Conservation (phyloP, 2,113 vertebrate species). For the Lycaon pictus region DNA sequence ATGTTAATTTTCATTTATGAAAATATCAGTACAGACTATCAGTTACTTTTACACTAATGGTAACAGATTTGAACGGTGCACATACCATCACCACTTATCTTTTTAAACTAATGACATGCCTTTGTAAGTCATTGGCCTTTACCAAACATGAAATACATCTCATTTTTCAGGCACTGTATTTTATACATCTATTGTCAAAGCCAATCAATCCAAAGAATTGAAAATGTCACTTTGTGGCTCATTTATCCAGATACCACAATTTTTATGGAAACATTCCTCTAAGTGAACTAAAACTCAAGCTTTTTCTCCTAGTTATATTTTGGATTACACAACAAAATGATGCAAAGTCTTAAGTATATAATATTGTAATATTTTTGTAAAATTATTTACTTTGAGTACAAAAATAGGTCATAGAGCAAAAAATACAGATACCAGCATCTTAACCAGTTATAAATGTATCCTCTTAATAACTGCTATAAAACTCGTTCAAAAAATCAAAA, state of each 20-base stretch:
- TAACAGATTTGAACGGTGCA: neutral
- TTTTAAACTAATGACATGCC: slow-evolving; percentile 11
- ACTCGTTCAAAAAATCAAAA: neutral
- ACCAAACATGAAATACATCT: neutral
- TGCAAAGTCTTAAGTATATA: neutral
- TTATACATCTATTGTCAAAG: neutral
- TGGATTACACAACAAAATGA: slow-evolving; percentile 33
- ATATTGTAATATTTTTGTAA: neutral
- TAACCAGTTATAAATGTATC: neutral
- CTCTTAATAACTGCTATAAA: neutral
- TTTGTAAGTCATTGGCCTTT: neutral
- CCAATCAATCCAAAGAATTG: neutral
- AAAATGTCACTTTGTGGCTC: neutral
- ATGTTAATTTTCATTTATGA: neutral
- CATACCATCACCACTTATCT: neutral
- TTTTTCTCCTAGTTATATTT: neutral
- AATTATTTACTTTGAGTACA: slow-evolving; percentile 32
- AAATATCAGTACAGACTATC: neutral
- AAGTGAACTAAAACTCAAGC: neutral
- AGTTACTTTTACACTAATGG: neutral
- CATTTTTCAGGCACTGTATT: neutral
- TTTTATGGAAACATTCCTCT: slow-evolving; percentile 2
- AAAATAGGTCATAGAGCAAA: neutral
- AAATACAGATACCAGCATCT: neutral
- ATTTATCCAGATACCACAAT: neutral